Evolutionary conservation across 30 jellyfish, hydroid and myxozoan species (phyloP).

Genomic region (Aurelia sp.): DNA sequence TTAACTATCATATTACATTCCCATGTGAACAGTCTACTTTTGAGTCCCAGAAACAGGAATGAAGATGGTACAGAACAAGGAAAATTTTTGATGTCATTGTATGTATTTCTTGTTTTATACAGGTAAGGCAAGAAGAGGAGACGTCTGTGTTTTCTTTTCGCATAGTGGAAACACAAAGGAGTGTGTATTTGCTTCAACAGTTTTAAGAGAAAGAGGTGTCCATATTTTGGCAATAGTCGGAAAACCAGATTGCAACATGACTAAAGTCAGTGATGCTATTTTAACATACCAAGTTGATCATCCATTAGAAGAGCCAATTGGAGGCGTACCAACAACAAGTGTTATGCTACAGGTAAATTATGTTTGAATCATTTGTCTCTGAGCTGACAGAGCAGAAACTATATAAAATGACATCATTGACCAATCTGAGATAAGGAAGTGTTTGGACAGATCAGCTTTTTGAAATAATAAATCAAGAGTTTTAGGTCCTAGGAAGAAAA

Average conservation of each 20-base stretch:
- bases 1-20: too few relatives aligned
- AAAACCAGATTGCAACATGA: constrained; percentile 75
- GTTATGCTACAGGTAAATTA: constrained; percentile 82
- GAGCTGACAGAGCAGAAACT: too few relatives aligned
- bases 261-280: constrained; percentile 88
- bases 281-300: constrained; percentile 72
- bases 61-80: too few relatives aligned
- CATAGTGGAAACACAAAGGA: constrained; percentile 96
- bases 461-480: too few relatives aligned
- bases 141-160: constrained; percentile 85
- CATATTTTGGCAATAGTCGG: constrained; percentile 83
- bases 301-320: constrained; percentile 87
- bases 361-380: too few relatives aligned
- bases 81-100: too few relatives aligned
- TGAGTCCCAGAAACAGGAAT: too few relatives aligned
- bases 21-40: too few relatives aligned
- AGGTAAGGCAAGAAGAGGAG: constrained; percentile 94
- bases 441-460: too few relatives aligned
- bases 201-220: constrained; percentile 82
- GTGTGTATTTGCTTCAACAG: constrained; percentile 90
- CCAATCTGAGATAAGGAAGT: too few relatives aligned
- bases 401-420: too few relatives aligned
- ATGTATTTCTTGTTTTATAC: not conserved
- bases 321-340: constrained; percentile 96
- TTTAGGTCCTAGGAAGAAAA: too few relatives aligned